Evolutionary conservation across 2,888 invertebrate genomes (phyloP), one percentile per base, ranked within the genome.

Genomic region (Eurois occulta): DNA sequence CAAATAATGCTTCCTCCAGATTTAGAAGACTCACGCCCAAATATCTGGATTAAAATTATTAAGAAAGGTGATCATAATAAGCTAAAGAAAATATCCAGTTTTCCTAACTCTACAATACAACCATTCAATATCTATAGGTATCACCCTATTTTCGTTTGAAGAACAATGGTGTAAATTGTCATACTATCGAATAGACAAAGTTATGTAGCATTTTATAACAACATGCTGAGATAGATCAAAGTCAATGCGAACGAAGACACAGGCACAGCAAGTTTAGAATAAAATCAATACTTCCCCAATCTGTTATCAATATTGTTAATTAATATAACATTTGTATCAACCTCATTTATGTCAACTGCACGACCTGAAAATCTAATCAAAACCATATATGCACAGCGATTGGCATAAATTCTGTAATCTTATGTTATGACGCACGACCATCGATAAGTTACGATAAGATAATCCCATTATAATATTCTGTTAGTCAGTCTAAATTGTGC

Each of bases 371-470:
- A 72, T 16, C 10, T 68, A 28, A 28, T 55, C 16, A 58, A 62
- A 11, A 58, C 72, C 0, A 0, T 62, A 69, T 32, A 43, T 35
- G 8, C 18, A 46, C 28, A 65, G 52, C 11, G 72, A 77, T 68
- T 83, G 72, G 58, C n/a, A 6, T 21, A 24, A 46, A 11, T 58
- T 28, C 58, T 72, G 76, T 75, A 60, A 83, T 82, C 86, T 46
- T 70, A 21, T 83, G 83, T 46, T 70, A 21, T 83, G 83, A 86
- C 83, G 83, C 48, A 71, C 52, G 11, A 11, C 16, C 52, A 58
- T 77, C 38, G 70, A 70, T 86, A 83, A 70, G n/a, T 64, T 0
- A 55, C n/a, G 83, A 83, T 83, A 86, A 83, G 86, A 83, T 82
- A 83, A 16, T 16, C 3, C 3, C 38, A 58, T 38, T 73, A n/a